phyloP scores from a whole-genome alignment of 2,888 invertebrate genomes.

The Actias luna region DNA sequence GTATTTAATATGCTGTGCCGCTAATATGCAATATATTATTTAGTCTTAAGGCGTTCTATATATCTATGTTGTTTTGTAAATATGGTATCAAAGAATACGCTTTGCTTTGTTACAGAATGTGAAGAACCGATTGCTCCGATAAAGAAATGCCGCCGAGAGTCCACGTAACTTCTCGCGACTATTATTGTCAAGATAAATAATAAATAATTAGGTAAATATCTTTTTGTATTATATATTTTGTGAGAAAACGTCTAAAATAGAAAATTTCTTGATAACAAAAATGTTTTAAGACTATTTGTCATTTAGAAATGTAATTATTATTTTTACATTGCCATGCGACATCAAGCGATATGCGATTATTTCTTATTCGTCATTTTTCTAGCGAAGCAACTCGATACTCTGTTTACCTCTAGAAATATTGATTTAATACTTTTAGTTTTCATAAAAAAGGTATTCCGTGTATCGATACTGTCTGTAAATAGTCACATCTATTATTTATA shows the following conservation, averaged over 20 bases:
- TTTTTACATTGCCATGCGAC: neutral
- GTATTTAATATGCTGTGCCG: slow-evolving; percentile 15
- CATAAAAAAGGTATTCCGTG: neutral
- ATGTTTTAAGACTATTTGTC: neutral
- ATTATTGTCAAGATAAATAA: neutral
- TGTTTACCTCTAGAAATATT: no score
- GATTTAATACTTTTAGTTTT: neutral
- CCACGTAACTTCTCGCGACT: neutral
- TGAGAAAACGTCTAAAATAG: neutral
- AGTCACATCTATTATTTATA: neutral
- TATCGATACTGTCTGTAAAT: neutral
- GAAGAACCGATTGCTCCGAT: neutral
- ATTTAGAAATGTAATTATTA: neutral
- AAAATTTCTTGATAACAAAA: neutral
- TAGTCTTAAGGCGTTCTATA: neutral
- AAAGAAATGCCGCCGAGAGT: neutral
- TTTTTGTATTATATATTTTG: neutral
- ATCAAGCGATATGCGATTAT: neutral
- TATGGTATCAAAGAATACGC: slow-evolving; percentile 24
- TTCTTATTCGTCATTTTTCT: neutral
- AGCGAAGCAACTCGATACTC: neutral
- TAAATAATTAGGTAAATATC: slow-evolving; percentile 6
- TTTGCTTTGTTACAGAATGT: slow-evolving; percentile 39
- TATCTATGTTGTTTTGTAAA: slow-evolving; percentile 7
- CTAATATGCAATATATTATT: neutral